Evolutionary conservation across 2,888 invertebrate genomes (phyloP), one percentile per base, ranked within the genome.

Genomic region (Diaprepes abbreviatus): DNA sequence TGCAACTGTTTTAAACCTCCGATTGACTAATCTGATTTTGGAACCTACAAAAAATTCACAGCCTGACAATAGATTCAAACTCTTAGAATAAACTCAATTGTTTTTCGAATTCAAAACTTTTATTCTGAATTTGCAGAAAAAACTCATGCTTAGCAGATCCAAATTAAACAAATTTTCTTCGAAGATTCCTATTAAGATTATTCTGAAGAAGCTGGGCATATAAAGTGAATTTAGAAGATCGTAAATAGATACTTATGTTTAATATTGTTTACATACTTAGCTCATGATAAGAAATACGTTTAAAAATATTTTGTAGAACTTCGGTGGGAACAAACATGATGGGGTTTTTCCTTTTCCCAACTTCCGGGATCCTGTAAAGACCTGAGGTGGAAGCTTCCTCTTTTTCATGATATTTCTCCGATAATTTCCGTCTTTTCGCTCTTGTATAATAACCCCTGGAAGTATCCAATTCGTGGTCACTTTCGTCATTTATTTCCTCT

Each of bases 241-340:
- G n/a, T n/a, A n/a, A n/a, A n/a, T n/a, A n/a, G n/a, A n/a, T n/a
- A n/a, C n/a, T n/a, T n/a, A n/a, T n/a, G n/a, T n/a, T n/a, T n/a
- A n/a, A n/a, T n/a, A n/a, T n/a, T n/a, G n/a, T n/a, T n/a, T n/a
- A 59, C 73, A 31, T 76, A 82, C 83, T 79, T 73, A 83, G 73
- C 74, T 81, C 81, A 16, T 81, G 77, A 60, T 77, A 79, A 1
- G 79, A 72, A 17, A 82, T 58, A 65, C 76, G 77, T 40, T 74
- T 76, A 63, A 83, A 79, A 33, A 83, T 77, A 33, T 75, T 76
- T 38, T 77, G 76, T 3, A 83, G 50, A 10, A 83, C 74, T 66
- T 83, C 83, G 3, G 78, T 77, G 2, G 82, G 82, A 31, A 82
- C 70, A 21, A 72, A 70, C 76, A 79, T 77, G 31, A 83, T 79